Conservation (phyloP, 1,140 invertebrate genomes). For the Ceratina calcarata region DNA sequence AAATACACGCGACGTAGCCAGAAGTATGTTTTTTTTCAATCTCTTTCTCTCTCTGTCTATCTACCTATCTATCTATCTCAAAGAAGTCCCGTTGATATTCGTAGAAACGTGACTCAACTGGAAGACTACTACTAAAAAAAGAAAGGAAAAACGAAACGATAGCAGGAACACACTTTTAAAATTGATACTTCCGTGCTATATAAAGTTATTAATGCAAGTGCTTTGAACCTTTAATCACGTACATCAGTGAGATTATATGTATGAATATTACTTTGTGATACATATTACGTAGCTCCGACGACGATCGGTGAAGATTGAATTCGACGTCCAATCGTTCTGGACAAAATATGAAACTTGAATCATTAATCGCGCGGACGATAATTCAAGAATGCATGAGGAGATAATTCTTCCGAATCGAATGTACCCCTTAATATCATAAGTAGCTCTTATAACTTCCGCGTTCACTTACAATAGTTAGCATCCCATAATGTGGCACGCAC, state of each 20-base stretch:
- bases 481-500: slow-evolving; percentile 42
- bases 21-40: background rate
- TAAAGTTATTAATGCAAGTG: slow-evolving; percentile 47
- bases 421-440: slow-evolving; percentile 42
- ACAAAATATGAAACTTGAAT: background rate
- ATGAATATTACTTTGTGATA: slow-evolving; percentile 55
- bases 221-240: slow-evolving; percentile 47
- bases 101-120: slow-evolving; percentile 29
- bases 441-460: slow-evolving; percentile 33
- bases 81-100: slow-evolving; percentile 13
- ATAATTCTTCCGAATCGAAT: slow-evolving; percentile 35
- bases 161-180: slow-evolving; percentile 23
- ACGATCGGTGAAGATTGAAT: slow-evolving; percentile 31
- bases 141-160: slow-evolving; percentile 6
- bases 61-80: too few species aligned
- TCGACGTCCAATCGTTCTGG: background rate
- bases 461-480: slow-evolving; percentile 37
- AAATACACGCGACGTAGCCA: background rate
- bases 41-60: too few species aligned
- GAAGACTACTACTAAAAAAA: slow-evolving; percentile 50
- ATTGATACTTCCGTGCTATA: slow-evolving; percentile 36
- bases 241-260: slow-evolving; percentile 49
- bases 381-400: slow-evolving; percentile 27
- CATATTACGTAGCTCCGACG: slow-evolving; percentile 50
- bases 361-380: background rate